These are phyloP conservation scores for Dryococelus australis DNA, from an alignment of 2,888 invertebrate species.

Conservation along the genomic window DNA sequence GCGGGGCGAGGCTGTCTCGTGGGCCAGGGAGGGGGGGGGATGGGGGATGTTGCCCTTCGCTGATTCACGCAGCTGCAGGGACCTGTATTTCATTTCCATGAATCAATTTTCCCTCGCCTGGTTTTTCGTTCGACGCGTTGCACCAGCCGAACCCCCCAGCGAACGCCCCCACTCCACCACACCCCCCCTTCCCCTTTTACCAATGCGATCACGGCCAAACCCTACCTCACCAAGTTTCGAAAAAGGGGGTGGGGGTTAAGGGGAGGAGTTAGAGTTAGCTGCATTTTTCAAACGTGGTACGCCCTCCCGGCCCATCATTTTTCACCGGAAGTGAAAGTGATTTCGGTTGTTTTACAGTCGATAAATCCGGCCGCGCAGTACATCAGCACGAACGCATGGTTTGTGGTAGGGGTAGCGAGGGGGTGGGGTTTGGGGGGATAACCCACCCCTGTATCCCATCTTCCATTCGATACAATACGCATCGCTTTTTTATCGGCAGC, in stretches of 20 bases:
- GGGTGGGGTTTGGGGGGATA: background rate
- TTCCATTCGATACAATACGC: no score
- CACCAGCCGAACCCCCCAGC: no score
- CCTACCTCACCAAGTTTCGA: no score
- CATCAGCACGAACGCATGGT: background rate
- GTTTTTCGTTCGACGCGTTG: background rate
- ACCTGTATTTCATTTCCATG: background rate
- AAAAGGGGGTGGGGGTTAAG: no score
- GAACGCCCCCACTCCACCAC: no score
- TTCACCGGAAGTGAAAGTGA: background rate
- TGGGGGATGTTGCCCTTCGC: background rate
- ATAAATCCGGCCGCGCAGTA: background rate
- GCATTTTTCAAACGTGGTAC: background rate
- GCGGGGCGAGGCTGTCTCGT: no score
- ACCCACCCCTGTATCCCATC: no score
- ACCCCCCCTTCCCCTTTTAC: no score
- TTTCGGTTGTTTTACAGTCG: constrained; percentile 16
- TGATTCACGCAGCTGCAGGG: background rate
- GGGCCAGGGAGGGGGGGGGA: no score
- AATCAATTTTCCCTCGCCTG: background rate
- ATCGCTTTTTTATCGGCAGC: no score
- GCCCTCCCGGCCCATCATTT: background rate
- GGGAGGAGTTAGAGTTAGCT: background rate
- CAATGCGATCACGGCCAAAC: no score
- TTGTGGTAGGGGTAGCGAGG: background rate